These are phyloP conservation scores for Matsumurasca onukii DNA, from an alignment of 1,140 invertebrate species.

Conservation along the genomic window DNA sequence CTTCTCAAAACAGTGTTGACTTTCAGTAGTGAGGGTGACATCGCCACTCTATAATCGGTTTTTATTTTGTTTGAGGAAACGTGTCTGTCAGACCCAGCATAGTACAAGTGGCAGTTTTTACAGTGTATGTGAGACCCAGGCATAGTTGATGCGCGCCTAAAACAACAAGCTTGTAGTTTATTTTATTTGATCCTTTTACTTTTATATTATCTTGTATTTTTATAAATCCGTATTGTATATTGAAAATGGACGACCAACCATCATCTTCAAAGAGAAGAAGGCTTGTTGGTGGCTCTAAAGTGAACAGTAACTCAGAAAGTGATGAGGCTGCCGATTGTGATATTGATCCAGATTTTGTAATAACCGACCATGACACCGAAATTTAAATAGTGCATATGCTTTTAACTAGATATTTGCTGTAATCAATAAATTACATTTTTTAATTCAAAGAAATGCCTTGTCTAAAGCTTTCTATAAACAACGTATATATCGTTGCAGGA, in stretches of 20 bases:
- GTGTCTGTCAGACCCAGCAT: constrained; percentile 4
- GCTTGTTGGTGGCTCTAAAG: neutral
- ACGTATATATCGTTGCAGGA: no score
- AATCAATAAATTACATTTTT: no score
- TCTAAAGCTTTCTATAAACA: no score
- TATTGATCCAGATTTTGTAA: constrained; percentile 2
- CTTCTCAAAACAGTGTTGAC: neutral
- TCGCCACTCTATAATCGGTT: constrained; percentile 1
- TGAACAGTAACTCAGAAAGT: neutral
- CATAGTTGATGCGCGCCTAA: neutral
- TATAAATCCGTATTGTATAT: neutral
- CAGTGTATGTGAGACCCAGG: neutral
- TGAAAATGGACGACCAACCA: neutral
- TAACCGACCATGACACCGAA: no score
- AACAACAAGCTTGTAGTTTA: neutral
- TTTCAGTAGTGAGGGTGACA: constrained; percentile 1
- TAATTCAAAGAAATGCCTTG: no score
- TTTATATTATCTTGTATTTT: neutral
- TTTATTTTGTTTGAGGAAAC: neutral
- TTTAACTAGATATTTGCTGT: no score
- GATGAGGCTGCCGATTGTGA: neutral
- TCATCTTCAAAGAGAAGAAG: neutral
- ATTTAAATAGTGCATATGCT: no score
- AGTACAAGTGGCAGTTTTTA: neutral
- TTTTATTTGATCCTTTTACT: neutral